A percentile compares a stretch with the other conserved stretches of the same genome.
These are phyloP conservation scores for Pelobates cultripes DNA, from an alignment of 2,797 vertebrate genomes.

Conservation along the genomic window DNA sequence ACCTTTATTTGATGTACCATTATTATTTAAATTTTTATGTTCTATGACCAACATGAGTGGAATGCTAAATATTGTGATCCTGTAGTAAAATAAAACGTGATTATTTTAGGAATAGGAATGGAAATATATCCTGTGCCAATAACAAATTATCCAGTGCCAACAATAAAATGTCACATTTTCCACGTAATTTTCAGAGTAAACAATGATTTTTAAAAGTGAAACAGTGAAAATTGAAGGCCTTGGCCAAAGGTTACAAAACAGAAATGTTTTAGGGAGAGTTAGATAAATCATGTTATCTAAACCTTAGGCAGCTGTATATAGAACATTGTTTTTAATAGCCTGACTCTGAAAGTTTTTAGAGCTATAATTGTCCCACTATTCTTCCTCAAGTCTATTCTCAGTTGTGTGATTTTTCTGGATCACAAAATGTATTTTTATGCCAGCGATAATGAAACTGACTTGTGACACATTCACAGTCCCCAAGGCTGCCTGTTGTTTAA, in stretches of 20 bases:
- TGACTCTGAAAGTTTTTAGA: constrained; percentile 17
- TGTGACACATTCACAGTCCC: neutral
- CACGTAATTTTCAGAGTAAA: too few species aligned
- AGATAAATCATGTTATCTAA: constrained; percentile 2
- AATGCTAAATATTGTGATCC: too few species aligned
- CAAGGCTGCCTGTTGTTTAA: neutral
- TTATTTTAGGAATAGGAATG: too few species aligned
- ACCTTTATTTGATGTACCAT: too few species aligned
- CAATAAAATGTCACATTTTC: too few species aligned
- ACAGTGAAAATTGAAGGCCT: neutral
- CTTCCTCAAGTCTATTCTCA: constrained; percentile 23
- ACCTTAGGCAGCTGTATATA: constrained; percentile 5
- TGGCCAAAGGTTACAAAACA: neutral
- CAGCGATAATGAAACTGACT: constrained; percentile 18
- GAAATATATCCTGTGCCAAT: too few species aligned
- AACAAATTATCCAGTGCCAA: too few species aligned
- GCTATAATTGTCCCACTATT: constrained; percentile 29
- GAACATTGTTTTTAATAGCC: constrained; percentile 20
- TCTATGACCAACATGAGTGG: too few species aligned
- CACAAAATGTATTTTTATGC: constrained; percentile 7
- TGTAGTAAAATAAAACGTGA: too few species aligned
- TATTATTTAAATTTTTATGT: too few species aligned
- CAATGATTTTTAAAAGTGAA: too few species aligned
- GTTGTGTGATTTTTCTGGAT: constrained; percentile 13
- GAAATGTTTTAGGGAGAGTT: neutral